These are phyloP conservation scores for Peromyscus eremicus DNA, from an alignment of 2,797 vertebrate species.

Conservation along the genomic window DNA sequence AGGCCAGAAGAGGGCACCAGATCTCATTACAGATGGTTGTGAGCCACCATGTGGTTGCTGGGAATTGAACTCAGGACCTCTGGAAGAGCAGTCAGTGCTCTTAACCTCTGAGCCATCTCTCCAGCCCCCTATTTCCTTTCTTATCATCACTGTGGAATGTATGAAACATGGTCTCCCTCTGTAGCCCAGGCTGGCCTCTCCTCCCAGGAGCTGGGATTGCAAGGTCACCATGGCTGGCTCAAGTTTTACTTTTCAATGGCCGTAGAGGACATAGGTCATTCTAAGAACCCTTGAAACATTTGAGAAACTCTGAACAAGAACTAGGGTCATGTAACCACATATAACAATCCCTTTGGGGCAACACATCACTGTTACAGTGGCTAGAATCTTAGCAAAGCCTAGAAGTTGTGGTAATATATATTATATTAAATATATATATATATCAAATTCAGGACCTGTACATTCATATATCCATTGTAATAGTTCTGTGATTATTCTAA, in stretches of 20 bases:
- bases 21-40: too few relatives aligned
- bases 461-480: neutral
- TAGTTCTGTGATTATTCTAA: neutral
- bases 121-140: too few relatives aligned
- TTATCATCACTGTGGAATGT: neutral
- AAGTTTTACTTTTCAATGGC: conserved; percentile 31
- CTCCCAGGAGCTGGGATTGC: neutral
- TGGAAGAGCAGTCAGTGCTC: too few relatives aligned
- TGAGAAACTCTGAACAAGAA: conserved; percentile 28
- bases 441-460: neutral
- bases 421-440: neutral
- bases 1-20: too few relatives aligned
- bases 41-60: too few relatives aligned
- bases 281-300: neutral
- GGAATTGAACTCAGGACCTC: too few relatives aligned
- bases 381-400: neutral
- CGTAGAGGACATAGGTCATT: neutral
- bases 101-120: too few relatives aligned
- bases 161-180: too few relatives aligned
- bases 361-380: neutral
- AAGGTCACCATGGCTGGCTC: neutral
- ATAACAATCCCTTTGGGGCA: neutral
- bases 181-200: neutral
- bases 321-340: neutral
- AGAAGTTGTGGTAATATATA: neutral